Evolutionary conservation across 2,113 vertebrate species (phyloP), one percentile per base, ranked within the genome.

Genomic region (Indicator indicator): DNA sequence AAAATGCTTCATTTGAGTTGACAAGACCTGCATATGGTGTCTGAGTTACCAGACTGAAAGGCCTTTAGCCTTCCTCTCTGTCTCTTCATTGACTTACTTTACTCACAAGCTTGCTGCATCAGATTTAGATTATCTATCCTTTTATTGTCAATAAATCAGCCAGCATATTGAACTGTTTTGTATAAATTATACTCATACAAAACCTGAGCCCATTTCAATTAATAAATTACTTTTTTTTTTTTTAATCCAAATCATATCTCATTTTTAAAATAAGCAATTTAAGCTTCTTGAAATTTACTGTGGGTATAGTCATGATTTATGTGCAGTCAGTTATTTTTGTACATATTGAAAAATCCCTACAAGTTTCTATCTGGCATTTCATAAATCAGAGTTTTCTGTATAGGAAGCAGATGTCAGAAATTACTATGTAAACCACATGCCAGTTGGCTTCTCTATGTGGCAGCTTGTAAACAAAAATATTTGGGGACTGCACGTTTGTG

Each of bases 381-480:
- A 88, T 83, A 90, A 92, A 95, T 93, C 74, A 91, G 73, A 67
- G 50, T 80, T 90, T 95, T 86, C 44, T 90, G 86, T 92, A 89
- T 79, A 81, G 77, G 59, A 86, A 96, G 93, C 96, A 84, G 89
- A 72, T 90, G 94, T 82, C 95, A 87, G 90, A 82, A 94, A 92
- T 95, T 58, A 89, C 46, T 80, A 67, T 95, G 77, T 95, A 81
- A 97, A 87, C 94, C 93, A 82, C 64, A 48, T 83, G 92, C 88
- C 96, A 97, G 97, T 96, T 95, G 92, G 93, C 89, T 96, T 97
- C 94, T 96, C 91, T 92, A 62, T 86, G 94, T 84, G 91, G 94
- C 96, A 97, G 95, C 80, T 92, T 89, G 93, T 96, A 97, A 97
- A 95, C 64, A 96, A 92, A 55, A 74, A 94, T 96, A 96, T 83